Base-by-base conservation (phyloP, 2,797 vertebrate genomes). In the Neosilurus mollespiculum region DNA sequence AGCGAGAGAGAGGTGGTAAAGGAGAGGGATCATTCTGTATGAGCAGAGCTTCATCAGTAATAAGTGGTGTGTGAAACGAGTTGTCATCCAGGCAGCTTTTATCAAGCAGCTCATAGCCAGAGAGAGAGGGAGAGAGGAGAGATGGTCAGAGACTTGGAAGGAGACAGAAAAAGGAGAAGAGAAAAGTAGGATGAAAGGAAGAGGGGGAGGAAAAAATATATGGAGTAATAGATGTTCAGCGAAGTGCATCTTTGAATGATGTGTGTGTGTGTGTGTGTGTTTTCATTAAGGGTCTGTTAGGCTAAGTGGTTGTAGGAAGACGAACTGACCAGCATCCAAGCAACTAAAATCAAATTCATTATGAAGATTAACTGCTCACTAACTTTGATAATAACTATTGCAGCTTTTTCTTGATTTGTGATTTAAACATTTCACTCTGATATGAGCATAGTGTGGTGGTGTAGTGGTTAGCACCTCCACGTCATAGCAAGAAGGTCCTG, bases 51-150 rank as follows among this genome's bases (percentile, higher is more conserved):
- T 92, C 86, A 85, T 62, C 72, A 59, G 86, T 88, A 92, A 89
- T 91, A 90, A 89, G 87, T 87, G 61, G 53, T 87, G 89, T 89
- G 88, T 89, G 90, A 91, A 91, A 92, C 65, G 67, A 90, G 84
- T 90, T 88, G 89, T 85, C 87, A 83, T 86, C n/a, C 59, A 80
- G 51, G 51, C 79, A 70, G 65, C 66, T 81, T 81, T 81, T 81
- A 78, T 78, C 77, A 78, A 81, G 54, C 79, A 70, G 53, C 79
- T 70, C 34, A 56, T 30, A 67, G 53, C 7, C 18, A 58, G 76
- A 78, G 12, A 18, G 61, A 53, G 37, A 18, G 37, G 62, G 37
- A 43, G 64, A 67, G 64, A 30, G 66, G 73, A 77, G 5, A 43
- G 73, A 77, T 78, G 76, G 76, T 64, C 76, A 64, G 43, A 78